Conservation (phyloP, 2,888 invertebrate genomes). For the Pseudococcus jackbeardsleyi region DNA sequence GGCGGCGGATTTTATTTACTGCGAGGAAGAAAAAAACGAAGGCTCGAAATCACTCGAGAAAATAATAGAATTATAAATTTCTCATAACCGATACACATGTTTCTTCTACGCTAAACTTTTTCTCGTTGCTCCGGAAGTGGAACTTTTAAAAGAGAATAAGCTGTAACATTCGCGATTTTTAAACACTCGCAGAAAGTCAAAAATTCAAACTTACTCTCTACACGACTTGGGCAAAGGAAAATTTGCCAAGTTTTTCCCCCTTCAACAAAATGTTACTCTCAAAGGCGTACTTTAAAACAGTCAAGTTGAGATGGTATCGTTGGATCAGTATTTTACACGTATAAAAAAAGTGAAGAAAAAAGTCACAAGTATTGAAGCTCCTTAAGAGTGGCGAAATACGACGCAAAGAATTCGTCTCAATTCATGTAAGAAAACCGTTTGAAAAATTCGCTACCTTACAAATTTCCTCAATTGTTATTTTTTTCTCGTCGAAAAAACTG, state of each 20-base stretch:
- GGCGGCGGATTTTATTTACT: background rate
- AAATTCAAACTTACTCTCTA: background rate
- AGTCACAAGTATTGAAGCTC: background rate
- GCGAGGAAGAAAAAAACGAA: background rate
- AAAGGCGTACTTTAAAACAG: slow-evolving; percentile 17
- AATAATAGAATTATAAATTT: slow-evolving; percentile 1
- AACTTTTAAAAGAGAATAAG: background rate
- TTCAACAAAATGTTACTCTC: slow-evolving; percentile 7
- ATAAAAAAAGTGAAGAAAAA: background rate
- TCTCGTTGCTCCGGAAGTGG: background rate
- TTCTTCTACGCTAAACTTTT: background rate
- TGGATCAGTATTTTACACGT: background rate
- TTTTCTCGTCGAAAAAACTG: background rate
- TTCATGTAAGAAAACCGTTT: background rate
- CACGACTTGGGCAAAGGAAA: background rate
- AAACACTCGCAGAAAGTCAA: background rate
- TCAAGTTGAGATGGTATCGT: background rate
- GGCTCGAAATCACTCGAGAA: background rate
- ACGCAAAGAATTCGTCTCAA: background rate
- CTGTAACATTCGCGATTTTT: background rate
- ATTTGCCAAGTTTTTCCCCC: background rate
- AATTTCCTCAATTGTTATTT: background rate
- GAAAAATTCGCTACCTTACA: background rate
- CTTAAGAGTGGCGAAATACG: background rate
- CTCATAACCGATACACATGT: background rate